Evolutionary conservation across 2,113 vertebrate genomes (phyloP).

Genomic region (Cyprinodon variegatus): DNA sequence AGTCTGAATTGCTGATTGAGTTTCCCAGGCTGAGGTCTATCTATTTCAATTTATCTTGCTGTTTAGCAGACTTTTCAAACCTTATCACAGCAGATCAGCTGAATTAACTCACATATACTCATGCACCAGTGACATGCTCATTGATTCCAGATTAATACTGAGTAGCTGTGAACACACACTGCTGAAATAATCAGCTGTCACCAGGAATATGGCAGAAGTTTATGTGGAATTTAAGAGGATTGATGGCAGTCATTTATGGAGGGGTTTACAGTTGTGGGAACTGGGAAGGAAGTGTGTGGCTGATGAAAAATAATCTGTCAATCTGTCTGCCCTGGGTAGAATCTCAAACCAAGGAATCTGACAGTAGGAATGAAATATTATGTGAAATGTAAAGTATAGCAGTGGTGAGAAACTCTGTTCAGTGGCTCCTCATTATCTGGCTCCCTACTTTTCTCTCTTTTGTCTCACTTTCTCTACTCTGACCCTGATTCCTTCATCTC

Average conservation of each 20-base stretch:
- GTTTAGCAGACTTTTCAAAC: conserved; percentile 14
- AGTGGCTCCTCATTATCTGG: conserved; percentile 59
- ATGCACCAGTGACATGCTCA: conserved; percentile 17
- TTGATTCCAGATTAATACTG: conserved; percentile 58
- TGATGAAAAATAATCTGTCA: conserved; percentile 73
- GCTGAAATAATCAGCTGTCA: conserved; percentile 67
- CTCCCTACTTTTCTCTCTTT: conserved; percentile 30
- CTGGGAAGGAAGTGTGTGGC: conserved; percentile 42
- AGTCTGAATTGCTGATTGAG: neutral
- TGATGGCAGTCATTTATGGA: conserved; percentile 67
- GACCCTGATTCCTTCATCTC: conserved; percentile 37
- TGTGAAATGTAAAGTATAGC: conserved; percentile 63
- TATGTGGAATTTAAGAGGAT: conserved; percentile 62
- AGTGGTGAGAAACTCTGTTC: conserved; percentile 46
- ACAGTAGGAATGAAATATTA: conserved; percentile 64
- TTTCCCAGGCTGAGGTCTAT: conserved; percentile 6
- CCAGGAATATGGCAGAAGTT: conserved; percentile 49
- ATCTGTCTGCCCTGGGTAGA: conserved; percentile 61
- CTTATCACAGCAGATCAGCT: conserved; percentile 14
- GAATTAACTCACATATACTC: conserved; percentile 24
- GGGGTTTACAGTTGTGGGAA: conserved; percentile 59
- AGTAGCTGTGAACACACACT: conserved; percentile 39
- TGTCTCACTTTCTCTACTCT: conserved; percentile 41
- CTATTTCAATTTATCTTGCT: conserved; percentile 2
- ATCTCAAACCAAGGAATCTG: conserved; percentile 57